Conservation (phyloP, 37 sponge, comb jelly and placozoan genomes). For the Crambe crambe region DNA sequence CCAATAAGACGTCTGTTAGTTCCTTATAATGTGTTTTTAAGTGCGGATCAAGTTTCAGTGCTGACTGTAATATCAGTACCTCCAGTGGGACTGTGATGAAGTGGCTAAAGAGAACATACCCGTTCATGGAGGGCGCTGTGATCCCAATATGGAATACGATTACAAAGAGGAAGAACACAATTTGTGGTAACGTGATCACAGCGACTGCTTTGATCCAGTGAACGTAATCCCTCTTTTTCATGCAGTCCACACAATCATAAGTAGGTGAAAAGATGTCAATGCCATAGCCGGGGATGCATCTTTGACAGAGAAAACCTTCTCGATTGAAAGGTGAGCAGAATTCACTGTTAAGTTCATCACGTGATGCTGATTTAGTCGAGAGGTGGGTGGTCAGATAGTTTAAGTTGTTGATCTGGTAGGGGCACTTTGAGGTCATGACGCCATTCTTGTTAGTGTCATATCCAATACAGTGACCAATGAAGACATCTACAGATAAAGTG, state of each 20-base stretch:
- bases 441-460: neutral
- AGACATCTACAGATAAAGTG: neutral
- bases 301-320: neutral
- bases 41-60: neutral
- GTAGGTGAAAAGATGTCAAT: constrained; percentile 12
- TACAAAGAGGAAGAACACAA: constrained; percentile 13
- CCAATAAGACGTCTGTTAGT: neutral
- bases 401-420: neutral
- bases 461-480: constrained; percentile 11
- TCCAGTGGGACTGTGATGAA: constrained; percentile 12
- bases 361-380: neutral
- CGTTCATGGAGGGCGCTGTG: constrained; percentile 23
- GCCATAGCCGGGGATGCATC: neutral
- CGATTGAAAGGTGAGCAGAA: constrained; percentile 3
- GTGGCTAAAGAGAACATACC: constrained; percentile 48
- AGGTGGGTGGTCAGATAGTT: neutral
- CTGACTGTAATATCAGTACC: neutral
- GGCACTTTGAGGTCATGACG: neutral
- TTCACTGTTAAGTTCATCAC: neutral
- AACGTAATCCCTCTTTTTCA: neutral
- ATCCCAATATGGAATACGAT: constrained; percentile 29
- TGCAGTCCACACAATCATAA: constrained; percentile 14
- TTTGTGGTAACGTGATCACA: neutral
- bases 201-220: constrained; percentile 2
- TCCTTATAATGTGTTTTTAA: neutral